Percentiles rank a stretch among this genome's conserved stretches.
These are phyloP conservation scores for Campaea margaritaria DNA, from an alignment of 2,888 invertebrate genomes.

Conservation along the genomic window DNA sequence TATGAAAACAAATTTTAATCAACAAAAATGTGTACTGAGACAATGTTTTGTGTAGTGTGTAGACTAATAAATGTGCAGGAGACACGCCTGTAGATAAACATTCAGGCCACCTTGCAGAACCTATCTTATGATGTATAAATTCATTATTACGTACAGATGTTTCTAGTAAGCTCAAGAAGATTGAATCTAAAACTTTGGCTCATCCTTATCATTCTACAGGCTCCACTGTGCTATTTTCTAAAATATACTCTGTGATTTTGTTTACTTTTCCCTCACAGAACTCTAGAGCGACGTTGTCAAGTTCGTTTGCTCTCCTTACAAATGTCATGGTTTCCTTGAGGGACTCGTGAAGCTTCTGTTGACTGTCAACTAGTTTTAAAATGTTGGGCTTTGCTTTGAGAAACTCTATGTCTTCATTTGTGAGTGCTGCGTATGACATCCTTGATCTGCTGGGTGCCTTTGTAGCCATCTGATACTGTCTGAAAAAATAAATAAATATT, in stretches of 20 bases:
- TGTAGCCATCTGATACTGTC: slow-evolving; percentile 69
- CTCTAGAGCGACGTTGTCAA: slow-evolving; percentile 65
- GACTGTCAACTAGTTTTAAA: slow-evolving; percentile 67
- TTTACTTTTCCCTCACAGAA: slow-evolving; percentile 63
- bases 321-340: slow-evolving; percentile 62
- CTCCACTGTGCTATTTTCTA: slow-evolving; percentile 71
- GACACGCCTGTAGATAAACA: no score
- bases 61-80: no score
- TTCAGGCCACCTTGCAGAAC: no score
- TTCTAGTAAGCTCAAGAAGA: slow-evolving; percentile 2
- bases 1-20: no score
- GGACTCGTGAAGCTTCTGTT: slow-evolving; percentile 66
- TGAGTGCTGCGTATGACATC: slow-evolving; percentile 68
- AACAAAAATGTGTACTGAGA: no score
- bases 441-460: slow-evolving; percentile 62
- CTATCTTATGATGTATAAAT: no score
- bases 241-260: slow-evolving; percentile 67
- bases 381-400: slow-evolving; percentile 72
- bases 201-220: slow-evolving; percentile 23
- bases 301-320: slow-evolving; percentile 56
- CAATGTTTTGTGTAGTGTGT: no score
- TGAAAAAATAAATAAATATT: slow-evolving; percentile 54
- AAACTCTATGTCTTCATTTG: slow-evolving; percentile 77
- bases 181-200: not conserved
- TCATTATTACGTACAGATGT: no score